phyloP scores from a whole-genome alignment of 92 coral and sea anemone genomes.

The Parazoanthus swiftii region DNA sequence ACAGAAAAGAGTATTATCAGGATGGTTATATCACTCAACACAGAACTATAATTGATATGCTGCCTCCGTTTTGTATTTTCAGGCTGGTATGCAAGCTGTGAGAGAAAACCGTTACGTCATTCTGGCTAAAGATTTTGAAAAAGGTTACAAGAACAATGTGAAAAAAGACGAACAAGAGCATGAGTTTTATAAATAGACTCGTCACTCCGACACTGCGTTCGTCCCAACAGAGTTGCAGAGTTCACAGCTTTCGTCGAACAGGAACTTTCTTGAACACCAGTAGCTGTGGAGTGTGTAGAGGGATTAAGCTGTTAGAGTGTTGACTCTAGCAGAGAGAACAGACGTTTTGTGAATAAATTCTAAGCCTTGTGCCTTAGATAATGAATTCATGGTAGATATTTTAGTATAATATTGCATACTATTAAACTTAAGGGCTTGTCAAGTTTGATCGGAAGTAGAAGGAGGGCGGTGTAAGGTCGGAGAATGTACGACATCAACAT shows the following conservation, averaged over 20 bases:
- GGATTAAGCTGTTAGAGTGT: background rate
- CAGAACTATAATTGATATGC: background rate
- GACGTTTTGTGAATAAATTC: constrained; percentile 34
- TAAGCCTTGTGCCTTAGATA: constrained; percentile 3
- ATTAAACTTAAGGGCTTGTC: too few relatives aligned
- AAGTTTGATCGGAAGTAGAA: too few relatives aligned
- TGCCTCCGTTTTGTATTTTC: background rate
- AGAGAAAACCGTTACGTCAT: constrained; percentile 95
- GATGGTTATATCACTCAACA: too few relatives aligned
- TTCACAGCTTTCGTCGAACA: background rate
- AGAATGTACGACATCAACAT: background rate
- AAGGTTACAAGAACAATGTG: constrained; percentile 96
- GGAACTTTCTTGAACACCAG: background rate
- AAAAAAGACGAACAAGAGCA: constrained; percentile 98
- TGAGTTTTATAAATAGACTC: constrained; percentile 89
- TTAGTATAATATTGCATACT: background rate
- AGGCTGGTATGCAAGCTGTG: constrained; percentile 99
- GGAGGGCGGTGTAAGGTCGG: background rate
- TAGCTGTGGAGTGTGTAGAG: background rate
- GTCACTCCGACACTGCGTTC: too few relatives aligned
- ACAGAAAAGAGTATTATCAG: too few relatives aligned
- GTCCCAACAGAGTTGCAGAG: background rate
- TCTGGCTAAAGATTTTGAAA: constrained; percentile 94
- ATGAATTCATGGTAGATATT: background rate
- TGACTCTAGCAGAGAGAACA: background rate